phyloP scores from a whole-genome alignment of 2,888 invertebrate genomes.

The Disparrhopalites patrizii region DNA sequence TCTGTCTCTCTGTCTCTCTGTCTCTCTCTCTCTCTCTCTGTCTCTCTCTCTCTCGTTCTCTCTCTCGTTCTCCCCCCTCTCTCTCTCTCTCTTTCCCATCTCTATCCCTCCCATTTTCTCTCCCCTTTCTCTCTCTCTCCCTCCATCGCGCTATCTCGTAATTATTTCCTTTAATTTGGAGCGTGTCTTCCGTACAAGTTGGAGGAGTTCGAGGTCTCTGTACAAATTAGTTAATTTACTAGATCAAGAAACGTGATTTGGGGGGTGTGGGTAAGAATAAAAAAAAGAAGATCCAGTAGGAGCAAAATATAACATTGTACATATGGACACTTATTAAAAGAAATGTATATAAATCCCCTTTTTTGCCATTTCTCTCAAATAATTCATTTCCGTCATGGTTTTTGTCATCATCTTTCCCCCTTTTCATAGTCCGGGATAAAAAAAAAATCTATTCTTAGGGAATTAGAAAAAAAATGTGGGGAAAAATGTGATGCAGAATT shows the following conservation, averaged over 20 bases:
- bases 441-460: background rate
- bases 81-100: too few species aligned
- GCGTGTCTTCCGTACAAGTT: background rate
- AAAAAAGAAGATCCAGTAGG: too few species aligned
- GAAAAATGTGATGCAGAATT: background rate
- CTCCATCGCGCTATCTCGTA: background rate
- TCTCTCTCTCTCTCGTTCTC: too few species aligned
- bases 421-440: background rate
- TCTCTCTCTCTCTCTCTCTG: too few species aligned
- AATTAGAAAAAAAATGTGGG: background rate
- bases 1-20: too few species aligned
- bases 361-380: background rate
- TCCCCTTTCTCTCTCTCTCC: too few species aligned
- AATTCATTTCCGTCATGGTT: background rate
- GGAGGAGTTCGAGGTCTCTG: background rate
- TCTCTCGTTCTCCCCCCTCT: too few species aligned
- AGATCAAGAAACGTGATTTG: conserved; percentile 6
- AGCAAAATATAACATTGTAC: too few species aligned
- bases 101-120: too few species aligned
- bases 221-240: conserved; percentile 11
- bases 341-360: too few species aligned
- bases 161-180: background rate
- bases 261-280: background rate
- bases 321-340: too few species aligned
- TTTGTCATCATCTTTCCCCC: background rate